Conservation (phyloP, 2,797 vertebrate genomes). For the Bradypus variegatus region DNA sequence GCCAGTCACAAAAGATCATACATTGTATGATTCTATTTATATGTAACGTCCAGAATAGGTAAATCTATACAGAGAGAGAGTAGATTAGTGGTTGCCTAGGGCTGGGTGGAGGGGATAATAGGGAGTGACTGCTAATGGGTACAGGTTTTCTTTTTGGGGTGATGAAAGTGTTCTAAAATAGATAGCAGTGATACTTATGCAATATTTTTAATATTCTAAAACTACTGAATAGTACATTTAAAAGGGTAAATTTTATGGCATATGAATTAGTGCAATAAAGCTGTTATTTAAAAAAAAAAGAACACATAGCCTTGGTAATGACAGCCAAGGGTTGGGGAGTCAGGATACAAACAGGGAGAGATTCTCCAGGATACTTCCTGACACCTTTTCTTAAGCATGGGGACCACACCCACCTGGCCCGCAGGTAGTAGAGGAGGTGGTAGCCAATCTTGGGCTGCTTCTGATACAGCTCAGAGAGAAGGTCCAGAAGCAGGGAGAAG, state of each 20-base stretch:
- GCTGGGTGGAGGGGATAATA: background rate
- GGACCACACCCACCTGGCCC: constrained; percentile 75
- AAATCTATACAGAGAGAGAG: background rate
- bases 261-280: background rate
- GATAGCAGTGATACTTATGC: background rate
- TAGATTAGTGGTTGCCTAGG: too few relatives aligned
- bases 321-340: background rate
- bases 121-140: background rate
- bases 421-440: constrained; percentile 94
- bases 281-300: background rate
- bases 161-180: background rate
- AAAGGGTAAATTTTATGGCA: background rate
- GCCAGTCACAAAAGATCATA: background rate
- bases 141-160: rapidly evolving
- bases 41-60: background rate
- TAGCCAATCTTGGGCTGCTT: constrained; percentile 98
- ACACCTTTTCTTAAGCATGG: background rate
- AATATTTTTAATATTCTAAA: background rate
- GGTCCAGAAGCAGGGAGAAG: constrained; percentile 91
- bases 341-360: too few relatives aligned
- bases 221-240: background rate
- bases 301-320: background rate
- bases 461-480: constrained; percentile 94
- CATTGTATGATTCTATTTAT: background rate
- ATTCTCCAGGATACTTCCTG: rapidly evolving